Base-by-base conservation (phyloP, 2,888 invertebrate genomes). In the Lycia hirtaria region DNA sequence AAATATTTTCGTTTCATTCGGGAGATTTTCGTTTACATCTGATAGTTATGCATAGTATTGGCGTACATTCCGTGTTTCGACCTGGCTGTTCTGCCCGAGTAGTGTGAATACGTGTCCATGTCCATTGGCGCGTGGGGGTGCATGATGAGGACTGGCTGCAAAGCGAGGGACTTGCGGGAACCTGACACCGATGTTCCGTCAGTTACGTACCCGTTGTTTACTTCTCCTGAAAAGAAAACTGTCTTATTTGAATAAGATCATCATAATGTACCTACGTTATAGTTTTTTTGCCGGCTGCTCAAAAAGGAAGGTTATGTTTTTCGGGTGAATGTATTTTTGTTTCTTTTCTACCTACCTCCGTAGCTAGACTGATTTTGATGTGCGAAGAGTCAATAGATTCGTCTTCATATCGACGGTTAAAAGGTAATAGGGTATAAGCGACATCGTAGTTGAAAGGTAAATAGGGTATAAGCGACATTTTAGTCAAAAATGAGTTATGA, bases 81-180 rank as follows among this genome's bases (percentile, higher is more conserved):
- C 38, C 94, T 78, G 0, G 93, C 93, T 0, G 95, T 95, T 64
- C 96, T 86, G 67, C 95, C 95, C 0, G 96, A 96, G 82, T 96
- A 96, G 75, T 96, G 96, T 0, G 96, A 96, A 79, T 96, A 96
- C 1, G 95, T 94, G 76, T 96, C 96, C 75, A 94, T 93, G 57
- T 94, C 94, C 77, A 93, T 93, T 7, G 93, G 93, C 0, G 94
- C 85, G 73, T 92, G 93, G 0, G 95, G 94, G 32, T 96, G 96
- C 92, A 97, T 95, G 72, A 98, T 88, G 45, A 98, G 89, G 6
- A 98, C 97, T 1, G 98, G 97, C 84, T 97, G 96, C 7, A 98
- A 88, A 48, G 97, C 97, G 5, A 97, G 91, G 0, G 97, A 97
- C 83, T 97, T 97, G 52, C 97, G 93, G 0, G 97, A 97, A 0